A percentile compares a stretch with the other conserved stretches of the same genome.
phyloP scores from a whole-genome alignment of 1,140 invertebrate species.

The Drosophila lacertosa region DNA sequence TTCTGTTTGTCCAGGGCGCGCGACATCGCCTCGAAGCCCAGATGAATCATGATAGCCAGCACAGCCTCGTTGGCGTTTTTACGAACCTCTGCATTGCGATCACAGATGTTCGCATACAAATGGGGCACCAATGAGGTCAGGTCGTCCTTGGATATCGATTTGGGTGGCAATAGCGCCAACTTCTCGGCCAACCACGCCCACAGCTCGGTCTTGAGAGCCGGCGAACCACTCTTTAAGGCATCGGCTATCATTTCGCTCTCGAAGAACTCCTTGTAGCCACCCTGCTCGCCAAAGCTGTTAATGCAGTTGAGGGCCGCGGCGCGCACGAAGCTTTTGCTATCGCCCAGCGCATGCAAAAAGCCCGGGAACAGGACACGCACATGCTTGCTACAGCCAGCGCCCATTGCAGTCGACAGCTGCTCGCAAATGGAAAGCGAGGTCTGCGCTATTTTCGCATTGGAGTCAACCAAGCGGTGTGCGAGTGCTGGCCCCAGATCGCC shows the following conservation, averaged over 20 bases:
- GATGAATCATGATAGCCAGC: slow-evolving; percentile 96
- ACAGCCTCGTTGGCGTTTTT: slow-evolving; percentile 95
- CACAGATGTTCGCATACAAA: slow-evolving; percentile 94
- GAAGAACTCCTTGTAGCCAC: slow-evolving; percentile 92
- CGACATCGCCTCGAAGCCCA: slow-evolving; percentile 93
- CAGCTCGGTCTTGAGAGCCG: slow-evolving; percentile 91
- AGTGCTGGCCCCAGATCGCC: slow-evolving; percentile 93
- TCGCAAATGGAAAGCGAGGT: slow-evolving; percentile 92
- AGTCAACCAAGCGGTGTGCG: slow-evolving; percentile 91
- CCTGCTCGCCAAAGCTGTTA: slow-evolving; percentile 92
- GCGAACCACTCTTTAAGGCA: slow-evolving; percentile 93
- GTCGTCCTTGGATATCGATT: slow-evolving; percentile 92
- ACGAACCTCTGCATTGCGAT: slow-evolving; percentile 95
- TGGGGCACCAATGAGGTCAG: slow-evolving; percentile 90
- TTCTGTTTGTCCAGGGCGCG: slow-evolving; percentile 93
- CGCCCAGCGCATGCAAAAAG: slow-evolving; percentile 90
- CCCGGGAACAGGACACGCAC: slow-evolving; percentile 92
- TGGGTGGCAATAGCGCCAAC: slow-evolving; percentile 89
- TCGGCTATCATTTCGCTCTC: slow-evolving; percentile 94
- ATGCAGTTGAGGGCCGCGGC: slow-evolving; percentile 91
- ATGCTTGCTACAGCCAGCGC: slow-evolving; percentile 91
- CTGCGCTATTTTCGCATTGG: slow-evolving; percentile 95
- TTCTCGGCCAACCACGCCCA: slow-evolving; percentile 94
- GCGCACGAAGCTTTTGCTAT: slow-evolving; percentile 91
- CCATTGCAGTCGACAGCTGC: slow-evolving; percentile 91